Conservation (phyloP, 2,888 invertebrate genomes). For the Eristalis intricaria region DNA sequence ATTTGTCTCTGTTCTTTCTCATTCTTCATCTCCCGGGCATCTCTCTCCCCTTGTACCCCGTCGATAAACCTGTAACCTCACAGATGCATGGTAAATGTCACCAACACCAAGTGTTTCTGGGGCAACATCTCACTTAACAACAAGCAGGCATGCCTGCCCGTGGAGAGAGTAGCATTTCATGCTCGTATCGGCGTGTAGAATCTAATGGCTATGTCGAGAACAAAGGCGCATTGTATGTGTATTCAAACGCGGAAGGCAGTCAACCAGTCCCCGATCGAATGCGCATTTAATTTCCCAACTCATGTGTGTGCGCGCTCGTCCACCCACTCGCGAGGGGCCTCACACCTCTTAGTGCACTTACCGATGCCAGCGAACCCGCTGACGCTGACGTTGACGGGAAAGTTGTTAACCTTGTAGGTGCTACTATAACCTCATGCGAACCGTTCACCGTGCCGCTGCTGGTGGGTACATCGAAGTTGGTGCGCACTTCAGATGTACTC, state of each 20-base stretch:
- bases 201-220: constrained; percentile 30
- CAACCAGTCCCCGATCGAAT: constrained; percentile 49
- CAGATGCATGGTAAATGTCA: constrained; percentile 4
- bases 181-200: constrained; percentile 12
- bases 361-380: constrained; percentile 34
- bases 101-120: constrained; percentile 16
- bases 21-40: background rate
- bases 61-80: constrained; percentile 1
- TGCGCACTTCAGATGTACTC: background rate
- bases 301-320: background rate
- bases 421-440: constrained; percentile 36
- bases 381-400: constrained; percentile 27
- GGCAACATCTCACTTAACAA: constrained; percentile 46
- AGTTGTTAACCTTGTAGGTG: constrained; percentile 64
- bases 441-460: background rate
- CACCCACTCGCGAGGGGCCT: background rate
- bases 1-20: background rate
- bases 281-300: constrained; percentile 30
- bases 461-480: constrained; percentile 15
- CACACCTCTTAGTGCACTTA: constrained; percentile 58
- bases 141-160: constrained; percentile 21
- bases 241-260: constrained; percentile 44
- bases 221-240: constrained; percentile 14
- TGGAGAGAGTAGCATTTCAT: constrained; percentile 5
- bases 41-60: background rate